A percentile compares a stretch with the other conserved stretches of the same genome.
Evolutionary conservation across 2,888 invertebrate genomes (phyloP).

Genomic region (Drosophila multiciliata): DNA sequence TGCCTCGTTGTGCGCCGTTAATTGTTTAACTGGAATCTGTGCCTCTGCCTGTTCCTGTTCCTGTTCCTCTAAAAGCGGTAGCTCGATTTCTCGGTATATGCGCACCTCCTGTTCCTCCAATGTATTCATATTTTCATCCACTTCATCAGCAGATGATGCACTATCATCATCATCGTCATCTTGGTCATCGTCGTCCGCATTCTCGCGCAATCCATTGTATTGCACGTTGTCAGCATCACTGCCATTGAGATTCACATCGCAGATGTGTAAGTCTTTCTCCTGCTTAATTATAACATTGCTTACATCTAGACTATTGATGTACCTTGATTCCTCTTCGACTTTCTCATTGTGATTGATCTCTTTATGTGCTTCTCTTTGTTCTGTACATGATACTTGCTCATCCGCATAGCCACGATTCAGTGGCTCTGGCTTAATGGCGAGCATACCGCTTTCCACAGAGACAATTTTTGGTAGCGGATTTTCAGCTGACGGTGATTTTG

Average conservation of each 20-base stretch:
- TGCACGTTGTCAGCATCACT: slow-evolving; percentile 31
- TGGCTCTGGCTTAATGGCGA: slow-evolving; percentile 79
- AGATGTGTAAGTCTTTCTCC: slow-evolving; percentile 81
- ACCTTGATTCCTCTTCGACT: slow-evolving; percentile 55
- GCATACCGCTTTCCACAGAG: slow-evolving; percentile 62
- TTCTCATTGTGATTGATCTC: slow-evolving; percentile 69
- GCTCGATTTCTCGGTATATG: slow-evolving; percentile 73
- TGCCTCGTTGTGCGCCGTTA: slow-evolving; percentile 3
- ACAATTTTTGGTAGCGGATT: slow-evolving; percentile 64
- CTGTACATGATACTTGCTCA: slow-evolving; percentile 30
- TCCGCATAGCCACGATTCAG: slow-evolving; percentile 76
- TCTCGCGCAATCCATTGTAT: slow-evolving; percentile 45
- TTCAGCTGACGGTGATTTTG: neutral
- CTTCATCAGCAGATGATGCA: slow-evolving; percentile 64
- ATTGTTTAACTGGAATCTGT: neutral
- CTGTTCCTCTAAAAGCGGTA: slow-evolving; percentile 38
- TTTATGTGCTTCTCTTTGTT: slow-evolving; percentile 3
- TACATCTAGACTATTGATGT: slow-evolving; percentile 77
- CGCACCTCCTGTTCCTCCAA: slow-evolving; percentile 50
- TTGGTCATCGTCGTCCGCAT: slow-evolving; percentile 31
- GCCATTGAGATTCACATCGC: slow-evolving; percentile 53
- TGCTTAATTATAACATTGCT: slow-evolving; percentile 80
- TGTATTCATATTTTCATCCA: slow-evolving; percentile 57
- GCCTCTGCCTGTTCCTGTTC: slow-evolving; percentile 19
- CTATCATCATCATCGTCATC: slow-evolving; percentile 46